Percentiles rank a stretch among this genome's conserved stretches.
Conservation (phyloP, 2,113 vertebrate genomes). For the Scomber scombrus region DNA sequence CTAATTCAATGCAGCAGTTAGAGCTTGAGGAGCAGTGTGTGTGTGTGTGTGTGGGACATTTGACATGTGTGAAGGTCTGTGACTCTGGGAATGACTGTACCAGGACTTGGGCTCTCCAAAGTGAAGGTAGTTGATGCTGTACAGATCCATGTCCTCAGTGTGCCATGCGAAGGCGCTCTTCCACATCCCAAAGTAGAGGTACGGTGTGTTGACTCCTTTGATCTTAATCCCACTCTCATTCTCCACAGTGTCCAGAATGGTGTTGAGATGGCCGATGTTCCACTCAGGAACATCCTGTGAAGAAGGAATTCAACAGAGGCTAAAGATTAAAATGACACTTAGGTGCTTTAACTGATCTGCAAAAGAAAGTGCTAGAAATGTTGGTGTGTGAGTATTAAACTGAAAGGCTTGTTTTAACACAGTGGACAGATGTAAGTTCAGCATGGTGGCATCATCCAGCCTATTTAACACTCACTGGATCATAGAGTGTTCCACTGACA, state of each 20-base stretch:
- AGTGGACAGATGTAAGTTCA: background rate
- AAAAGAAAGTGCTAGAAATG: background rate
- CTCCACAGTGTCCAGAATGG: slow-evolving; percentile 94
- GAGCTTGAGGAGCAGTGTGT: background rate
- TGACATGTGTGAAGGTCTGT: background rate
- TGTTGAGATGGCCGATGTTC: slow-evolving; percentile 94
- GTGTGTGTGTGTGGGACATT: too few species aligned
- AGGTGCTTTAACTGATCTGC: background rate
- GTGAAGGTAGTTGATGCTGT: slow-evolving; percentile 97
- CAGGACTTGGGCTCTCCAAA: slow-evolving; percentile 97
- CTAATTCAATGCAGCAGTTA: background rate
- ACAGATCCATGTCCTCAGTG: slow-evolving; percentile 98
- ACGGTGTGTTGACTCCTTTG: slow-evolving; percentile 95
- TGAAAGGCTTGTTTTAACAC: background rate
- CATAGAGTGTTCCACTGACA: slow-evolving; percentile 94
- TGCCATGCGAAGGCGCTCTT: slow-evolving; percentile 99
- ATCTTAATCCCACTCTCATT: slow-evolving; percentile 95
- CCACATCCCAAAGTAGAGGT: slow-evolving; percentile 98
- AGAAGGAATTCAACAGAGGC: background rate
- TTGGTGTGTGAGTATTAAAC: background rate
- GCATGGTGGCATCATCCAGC: background rate
- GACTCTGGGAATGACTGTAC: slow-evolving; percentile 79
- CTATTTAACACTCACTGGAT: slow-evolving; percentile 85
- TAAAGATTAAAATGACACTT: background rate
- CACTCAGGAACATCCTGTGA: slow-evolving; percentile 89